Evolutionary conservation across 2,888 invertebrate genomes (phyloP).

Genomic region (Lasius fuliginosus): DNA sequence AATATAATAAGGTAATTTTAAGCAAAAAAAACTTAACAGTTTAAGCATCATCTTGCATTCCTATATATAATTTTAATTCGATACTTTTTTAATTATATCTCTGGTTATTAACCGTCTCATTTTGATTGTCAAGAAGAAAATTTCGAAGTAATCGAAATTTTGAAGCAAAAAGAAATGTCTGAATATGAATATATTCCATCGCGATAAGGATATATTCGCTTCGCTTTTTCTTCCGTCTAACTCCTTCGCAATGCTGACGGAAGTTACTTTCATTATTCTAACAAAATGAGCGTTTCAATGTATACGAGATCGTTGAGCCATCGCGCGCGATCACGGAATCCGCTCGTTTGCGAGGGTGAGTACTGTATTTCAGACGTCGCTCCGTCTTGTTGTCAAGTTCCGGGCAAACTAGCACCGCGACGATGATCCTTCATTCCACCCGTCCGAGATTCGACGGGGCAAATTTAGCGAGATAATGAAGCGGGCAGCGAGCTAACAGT

Average conservation of each 20-base stretch:
- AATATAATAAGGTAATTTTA: neutral
- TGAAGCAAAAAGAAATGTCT: neutral
- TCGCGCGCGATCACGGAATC: conserved; percentile 67
- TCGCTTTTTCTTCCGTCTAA: neutral
- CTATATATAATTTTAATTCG: neutral
- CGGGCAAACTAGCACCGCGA: conserved; percentile 26
- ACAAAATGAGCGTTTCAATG: conserved; percentile 60
- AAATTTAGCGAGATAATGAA: conserved; percentile 41
- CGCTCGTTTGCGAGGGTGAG: conserved; percentile 68
- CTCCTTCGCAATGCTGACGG: too few relatives aligned
- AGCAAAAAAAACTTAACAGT: neutral
- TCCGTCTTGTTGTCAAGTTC: conserved; percentile 68
- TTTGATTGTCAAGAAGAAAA: neutral
- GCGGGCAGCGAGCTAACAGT: conserved; percentile 25
- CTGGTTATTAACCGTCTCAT: neutral
- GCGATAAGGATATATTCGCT: neutral
- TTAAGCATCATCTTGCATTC: neutral
- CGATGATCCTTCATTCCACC: conserved; percentile 50
- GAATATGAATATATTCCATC: neutral
- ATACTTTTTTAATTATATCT: neutral
- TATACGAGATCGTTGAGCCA: conserved; percentile 66
- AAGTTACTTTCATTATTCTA: conserved; percentile 44
- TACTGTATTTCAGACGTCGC: conserved; percentile 27
- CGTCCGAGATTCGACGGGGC: conserved; percentile 39
- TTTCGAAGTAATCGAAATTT: neutral